Conservation (phyloP, 2,797 vertebrate species). For the Anisognathus igniventris region DNA sequence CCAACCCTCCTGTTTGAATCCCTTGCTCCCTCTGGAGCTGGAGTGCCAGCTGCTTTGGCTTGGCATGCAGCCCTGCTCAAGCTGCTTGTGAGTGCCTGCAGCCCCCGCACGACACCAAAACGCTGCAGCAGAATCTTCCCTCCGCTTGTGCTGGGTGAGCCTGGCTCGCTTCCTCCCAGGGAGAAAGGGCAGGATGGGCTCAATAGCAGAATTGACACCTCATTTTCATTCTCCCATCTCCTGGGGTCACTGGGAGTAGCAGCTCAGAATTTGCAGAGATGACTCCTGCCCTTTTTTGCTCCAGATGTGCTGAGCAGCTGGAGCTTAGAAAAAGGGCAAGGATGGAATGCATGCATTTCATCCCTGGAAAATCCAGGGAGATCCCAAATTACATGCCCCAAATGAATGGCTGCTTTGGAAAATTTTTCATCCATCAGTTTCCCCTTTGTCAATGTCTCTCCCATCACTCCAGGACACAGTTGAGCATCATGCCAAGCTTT, state of each 20-base stretch:
- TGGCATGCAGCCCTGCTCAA: constrained; percentile 18
- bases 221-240: not conserved
- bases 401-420: not conserved
- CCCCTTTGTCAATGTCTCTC: not conserved
- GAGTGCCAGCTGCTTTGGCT: constrained; percentile 50
- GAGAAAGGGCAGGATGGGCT: not conserved
- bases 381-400: not conserved
- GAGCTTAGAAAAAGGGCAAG: not conserved
- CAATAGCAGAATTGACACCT: not conserved
- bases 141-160: not conserved
- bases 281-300: not conserved
- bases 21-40: not conserved
- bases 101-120: not conserved
- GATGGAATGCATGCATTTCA: not conserved
- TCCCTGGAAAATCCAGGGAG: constrained; percentile 23
- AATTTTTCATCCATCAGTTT: not conserved
- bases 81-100: not conserved
- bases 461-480: rapidly evolving
- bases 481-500: not conserved
- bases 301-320: constrained; percentile 20
- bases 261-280: not conserved
- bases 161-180: not conserved
- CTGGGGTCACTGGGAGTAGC: not conserved
- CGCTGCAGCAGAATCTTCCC: not conserved
- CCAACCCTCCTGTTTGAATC: not conserved